A percentile compares a stretch with the other conserved stretches of the same genome.
These are phyloP conservation scores for Pseudomyrmex pallidus DNA, from an alignment of 1,140 invertebrate species.

Conservation along the genomic window DNA sequence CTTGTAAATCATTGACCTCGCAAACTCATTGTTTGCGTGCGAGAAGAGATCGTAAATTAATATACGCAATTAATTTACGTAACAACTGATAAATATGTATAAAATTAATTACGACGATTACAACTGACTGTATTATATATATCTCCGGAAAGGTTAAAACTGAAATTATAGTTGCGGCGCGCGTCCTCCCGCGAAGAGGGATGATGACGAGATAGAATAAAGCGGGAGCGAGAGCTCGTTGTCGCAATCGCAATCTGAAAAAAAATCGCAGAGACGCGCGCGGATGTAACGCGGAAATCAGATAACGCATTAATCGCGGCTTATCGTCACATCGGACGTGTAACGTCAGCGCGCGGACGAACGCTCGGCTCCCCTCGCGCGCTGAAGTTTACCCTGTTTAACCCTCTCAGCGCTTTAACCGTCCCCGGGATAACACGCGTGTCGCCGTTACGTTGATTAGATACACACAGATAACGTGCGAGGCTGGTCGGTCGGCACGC, in stretches of 20 bases:
- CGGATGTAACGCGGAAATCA: conserved; percentile 49
- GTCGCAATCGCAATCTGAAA: conserved; percentile 30
- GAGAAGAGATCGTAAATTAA: neutral
- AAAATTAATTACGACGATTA: too few relatives aligned
- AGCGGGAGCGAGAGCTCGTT: conserved; percentile 23
- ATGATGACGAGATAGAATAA: neutral
- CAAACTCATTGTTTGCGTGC: neutral
- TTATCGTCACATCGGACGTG: conserved; percentile 55
- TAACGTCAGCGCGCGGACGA: conserved; percentile 38
- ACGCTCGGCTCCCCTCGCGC: neutral
- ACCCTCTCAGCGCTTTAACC: conserved; percentile 22
- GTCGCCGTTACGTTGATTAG: conserved; percentile 65
- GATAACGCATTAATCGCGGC: conserved; percentile 68
- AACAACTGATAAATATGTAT: too few relatives aligned
- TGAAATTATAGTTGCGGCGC: too few relatives aligned
- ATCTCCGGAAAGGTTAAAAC: too few relatives aligned
- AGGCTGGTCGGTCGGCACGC: conserved; percentile 30
- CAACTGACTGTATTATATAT: too few relatives aligned
- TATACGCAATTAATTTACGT: too few relatives aligned
- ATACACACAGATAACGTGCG: conserved; percentile 64
- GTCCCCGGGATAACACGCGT: conserved; percentile 29
- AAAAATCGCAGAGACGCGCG: conserved; percentile 47
- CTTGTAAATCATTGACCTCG: neutral
- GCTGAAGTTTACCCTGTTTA: conserved; percentile 55
- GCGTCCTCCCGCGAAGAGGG: neutral